Evolutionary conservation across 1,140 invertebrate genomes (phyloP).

Genomic region (Polypedilum pembai): DNA sequence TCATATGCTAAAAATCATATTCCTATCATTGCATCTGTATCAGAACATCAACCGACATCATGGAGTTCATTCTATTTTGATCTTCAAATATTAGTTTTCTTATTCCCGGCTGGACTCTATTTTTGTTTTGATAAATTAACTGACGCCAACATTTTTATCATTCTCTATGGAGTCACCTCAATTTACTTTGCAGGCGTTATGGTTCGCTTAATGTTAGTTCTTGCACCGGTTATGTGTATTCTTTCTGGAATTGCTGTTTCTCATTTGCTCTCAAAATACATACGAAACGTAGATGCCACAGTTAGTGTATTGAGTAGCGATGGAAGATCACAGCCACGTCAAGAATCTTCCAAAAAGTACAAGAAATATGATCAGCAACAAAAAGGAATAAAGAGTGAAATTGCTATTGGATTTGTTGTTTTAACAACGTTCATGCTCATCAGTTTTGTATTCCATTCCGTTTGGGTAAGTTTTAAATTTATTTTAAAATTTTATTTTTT

Average conservation of each 20-base stretch:
- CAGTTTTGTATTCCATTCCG: slow-evolving; percentile 93
- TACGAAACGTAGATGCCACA: slow-evolving; percentile 67
- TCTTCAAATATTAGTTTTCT: slow-evolving; percentile 86
- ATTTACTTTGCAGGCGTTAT: slow-evolving; percentile 99
- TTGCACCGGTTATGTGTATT: slow-evolving; percentile 97
- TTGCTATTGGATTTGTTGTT: slow-evolving; percentile 76
- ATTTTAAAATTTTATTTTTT: too few relatives aligned
- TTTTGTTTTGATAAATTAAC: slow-evolving; percentile 91
- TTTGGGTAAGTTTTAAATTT: slow-evolving; percentile 54
- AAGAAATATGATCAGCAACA: slow-evolving; percentile 68
- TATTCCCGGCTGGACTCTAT: slow-evolving; percentile 92
- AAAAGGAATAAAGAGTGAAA: slow-evolving; percentile 81
- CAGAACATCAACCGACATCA: slow-evolving; percentile 96
- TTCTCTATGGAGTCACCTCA: slow-evolving; percentile 93
- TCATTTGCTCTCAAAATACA: slow-evolving; percentile 79
- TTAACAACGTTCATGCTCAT: slow-evolving; percentile 80
- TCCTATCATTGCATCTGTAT: slow-evolving; percentile 97
- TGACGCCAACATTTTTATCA: slow-evolving; percentile 95
- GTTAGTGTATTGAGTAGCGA: slow-evolving; percentile 41
- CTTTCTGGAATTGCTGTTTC: slow-evolving; percentile 91
- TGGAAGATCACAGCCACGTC: slow-evolving; percentile 32
- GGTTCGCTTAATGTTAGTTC: slow-evolving; percentile 95
- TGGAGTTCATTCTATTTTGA: slow-evolving; percentile 99
- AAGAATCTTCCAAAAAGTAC: slow-evolving; percentile 44
- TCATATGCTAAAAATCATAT: slow-evolving; percentile 99